phyloP scores from a whole-genome alignment of 2,797 vertebrate genomes.

The Phrynocephalus guinanensis region DNA sequence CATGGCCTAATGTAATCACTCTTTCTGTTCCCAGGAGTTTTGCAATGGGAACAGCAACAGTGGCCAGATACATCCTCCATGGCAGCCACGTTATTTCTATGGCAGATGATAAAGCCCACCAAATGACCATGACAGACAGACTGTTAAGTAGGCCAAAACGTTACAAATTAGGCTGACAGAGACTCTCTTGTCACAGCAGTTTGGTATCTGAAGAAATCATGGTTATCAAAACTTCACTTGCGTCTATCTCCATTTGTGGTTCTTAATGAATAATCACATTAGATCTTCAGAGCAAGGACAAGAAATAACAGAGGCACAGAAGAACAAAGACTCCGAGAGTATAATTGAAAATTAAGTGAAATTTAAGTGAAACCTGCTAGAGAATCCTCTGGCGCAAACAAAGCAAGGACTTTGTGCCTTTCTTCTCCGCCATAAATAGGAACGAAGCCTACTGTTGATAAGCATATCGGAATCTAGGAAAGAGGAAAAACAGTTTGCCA shows the following conservation, averaged over 20 bases:
- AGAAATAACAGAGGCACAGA: neutral
- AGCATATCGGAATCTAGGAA: conserved; percentile 81
- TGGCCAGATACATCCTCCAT: neutral
- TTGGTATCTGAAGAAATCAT: too few relatives aligned
- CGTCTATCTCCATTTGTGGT: neutral
- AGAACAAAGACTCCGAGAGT: conserved; percentile 6
- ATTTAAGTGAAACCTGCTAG: conserved; percentile 79
- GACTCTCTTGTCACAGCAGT: neutral
- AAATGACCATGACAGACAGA: neutral
- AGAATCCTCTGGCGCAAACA: conserved; percentile 83
- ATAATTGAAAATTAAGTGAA: conserved; percentile 29
- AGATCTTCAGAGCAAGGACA: conserved; percentile 11
- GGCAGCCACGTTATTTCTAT: neutral
- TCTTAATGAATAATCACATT: neutral
- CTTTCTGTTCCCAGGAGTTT: neutral
- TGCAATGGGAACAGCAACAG: neutral
- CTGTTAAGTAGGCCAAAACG: too few relatives aligned
- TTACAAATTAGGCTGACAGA: neutral
- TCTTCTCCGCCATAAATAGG: conserved; percentile 85
- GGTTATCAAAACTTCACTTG: neutral
- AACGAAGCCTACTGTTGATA: conserved; percentile 82
- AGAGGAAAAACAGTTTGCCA: conserved; percentile 50
- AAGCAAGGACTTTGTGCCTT: conserved; percentile 85
- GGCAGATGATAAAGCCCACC: neutral
- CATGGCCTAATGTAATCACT: neutral